Conservation (phyloP, 2,888 invertebrate species). For the Lamproptera curius region DNA sequence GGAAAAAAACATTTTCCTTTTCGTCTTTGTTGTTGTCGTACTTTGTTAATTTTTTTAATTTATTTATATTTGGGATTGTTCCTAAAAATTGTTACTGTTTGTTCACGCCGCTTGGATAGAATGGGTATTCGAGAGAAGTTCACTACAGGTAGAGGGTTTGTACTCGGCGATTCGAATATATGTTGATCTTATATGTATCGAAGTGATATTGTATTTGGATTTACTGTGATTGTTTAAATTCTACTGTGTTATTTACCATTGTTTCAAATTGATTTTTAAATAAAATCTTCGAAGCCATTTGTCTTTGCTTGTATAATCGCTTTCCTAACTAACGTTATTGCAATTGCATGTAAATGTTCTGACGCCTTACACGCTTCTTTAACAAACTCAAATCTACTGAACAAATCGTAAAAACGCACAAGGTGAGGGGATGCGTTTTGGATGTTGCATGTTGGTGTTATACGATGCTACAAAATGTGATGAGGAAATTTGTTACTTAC, state of each 20-base stretch:
- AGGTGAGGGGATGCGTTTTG: too few species aligned
- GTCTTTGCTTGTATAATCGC: slow-evolving; percentile 57
- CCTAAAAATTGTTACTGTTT: slow-evolving; percentile 33
- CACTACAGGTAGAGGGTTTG: slow-evolving; percentile 61
- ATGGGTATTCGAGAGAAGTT: slow-evolving; percentile 67
- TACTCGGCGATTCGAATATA: slow-evolving; percentile 7
- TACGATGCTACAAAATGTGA: too few species aligned
- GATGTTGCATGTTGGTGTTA: too few species aligned
- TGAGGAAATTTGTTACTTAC: too few species aligned
- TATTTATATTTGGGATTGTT: slow-evolving; percentile 14
- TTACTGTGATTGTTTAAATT: slow-evolving; percentile 20
- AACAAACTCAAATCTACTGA: background rate
- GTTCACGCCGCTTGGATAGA: slow-evolving; percentile 69
- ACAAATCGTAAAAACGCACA: too few species aligned
- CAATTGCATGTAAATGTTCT: background rate
- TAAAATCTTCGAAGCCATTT: slow-evolving; percentile 48
- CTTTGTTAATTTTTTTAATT: slow-evolving; percentile 2
- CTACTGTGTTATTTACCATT: slow-evolving; percentile 49
- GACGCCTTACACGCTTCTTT: background rate
- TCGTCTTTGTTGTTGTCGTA: background rate
- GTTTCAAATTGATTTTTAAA: slow-evolving; percentile 60
- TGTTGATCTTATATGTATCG: slow-evolving; percentile 10
- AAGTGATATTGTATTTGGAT: slow-evolving; percentile 21
- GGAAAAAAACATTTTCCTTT: too few species aligned
- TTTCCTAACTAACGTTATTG: slow-evolving; percentile 36